phyloP scores from a whole-genome alignment of 35 echinoderm and acorn worm genomes.

The Diadema setosum region DNA sequence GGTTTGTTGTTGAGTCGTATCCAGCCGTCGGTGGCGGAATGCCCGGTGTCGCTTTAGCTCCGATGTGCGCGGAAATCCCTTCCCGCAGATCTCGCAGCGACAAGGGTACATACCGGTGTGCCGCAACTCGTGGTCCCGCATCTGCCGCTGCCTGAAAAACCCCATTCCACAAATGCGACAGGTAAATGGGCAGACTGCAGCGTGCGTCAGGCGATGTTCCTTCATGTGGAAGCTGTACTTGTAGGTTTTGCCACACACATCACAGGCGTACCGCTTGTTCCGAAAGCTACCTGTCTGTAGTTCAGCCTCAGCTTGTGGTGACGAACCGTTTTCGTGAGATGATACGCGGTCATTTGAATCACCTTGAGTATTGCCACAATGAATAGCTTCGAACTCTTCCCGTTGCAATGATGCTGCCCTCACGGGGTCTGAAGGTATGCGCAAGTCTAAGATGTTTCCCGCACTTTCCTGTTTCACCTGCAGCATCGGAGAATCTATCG shows the following conservation, averaged over 20 bases:
- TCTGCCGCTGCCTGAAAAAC: conserved; percentile 42
- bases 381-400: no score
- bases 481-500: no score
- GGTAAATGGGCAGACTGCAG: conserved; percentile 32
- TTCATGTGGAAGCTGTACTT: conserved; percentile 62
- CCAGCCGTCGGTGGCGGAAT: background rate
- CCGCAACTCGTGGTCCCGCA: conserved; percentile 51
- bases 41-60: conserved; percentile 31
- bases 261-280: conserved; percentile 9
- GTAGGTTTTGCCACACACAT: conserved; percentile 66
- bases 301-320: background rate
- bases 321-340: background rate
- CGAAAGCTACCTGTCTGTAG: background rate
- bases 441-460: no score
- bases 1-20: no score
- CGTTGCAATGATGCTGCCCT: no score
- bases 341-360: background rate
- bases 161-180: conserved; percentile 48
- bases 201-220: conserved; percentile 64
- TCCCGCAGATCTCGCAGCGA: conserved; percentile 44
- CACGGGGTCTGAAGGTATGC: no score
- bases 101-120: conserved; percentile 49
- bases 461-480: no score
- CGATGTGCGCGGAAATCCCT: conserved; percentile 43
- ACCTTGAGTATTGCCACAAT: no score